phyloP scores from a whole-genome alignment of 2,797 vertebrate species.

The Sebastes jordani region DNA sequence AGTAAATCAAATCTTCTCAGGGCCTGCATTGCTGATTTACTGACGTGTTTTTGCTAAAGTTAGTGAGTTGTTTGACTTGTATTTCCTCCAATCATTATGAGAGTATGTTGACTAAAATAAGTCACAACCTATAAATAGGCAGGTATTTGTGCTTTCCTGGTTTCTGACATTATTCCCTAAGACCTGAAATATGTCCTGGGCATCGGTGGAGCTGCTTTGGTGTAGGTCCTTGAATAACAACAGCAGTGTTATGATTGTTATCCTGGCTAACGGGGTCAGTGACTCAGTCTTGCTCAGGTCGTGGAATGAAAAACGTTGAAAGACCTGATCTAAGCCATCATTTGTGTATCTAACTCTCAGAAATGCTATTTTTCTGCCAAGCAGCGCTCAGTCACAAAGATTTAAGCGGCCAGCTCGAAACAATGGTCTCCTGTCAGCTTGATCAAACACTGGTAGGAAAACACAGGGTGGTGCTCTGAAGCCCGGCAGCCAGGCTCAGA shows the following conservation, averaged over 20 bases:
- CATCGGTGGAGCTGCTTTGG: neutral
- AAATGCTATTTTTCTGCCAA: conserved; percentile 60
- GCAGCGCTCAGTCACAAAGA: conserved; percentile 38
- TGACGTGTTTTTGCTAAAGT: neutral
- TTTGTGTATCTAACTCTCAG: conserved; percentile 59
- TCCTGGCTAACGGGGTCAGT: conserved; percentile 27
- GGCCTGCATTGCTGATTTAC: neutral
- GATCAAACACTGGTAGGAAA: conserved; percentile 62
- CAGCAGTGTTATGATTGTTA: conserved; percentile 27
- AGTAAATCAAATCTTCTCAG: neutral
- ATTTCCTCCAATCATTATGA: neutral
- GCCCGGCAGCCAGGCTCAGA: conserved; percentile 27
- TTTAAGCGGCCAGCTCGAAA: conserved; percentile 50
- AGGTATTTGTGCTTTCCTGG: neutral
- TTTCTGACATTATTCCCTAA: neutral
- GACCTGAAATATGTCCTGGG: neutral
- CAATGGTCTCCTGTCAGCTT: conserved; percentile 63
- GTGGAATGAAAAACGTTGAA: conserved; percentile 37
- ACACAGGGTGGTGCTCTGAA: conserved; percentile 48
- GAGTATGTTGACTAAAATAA: neutral
- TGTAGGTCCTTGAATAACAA: conserved; percentile 30
- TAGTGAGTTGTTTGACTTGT: neutral
- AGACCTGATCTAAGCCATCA: conserved; percentile 43
- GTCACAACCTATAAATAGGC: neutral
- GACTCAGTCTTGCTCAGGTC: conserved; percentile 31